These are phyloP conservation scores for Phylloscopus whistleri DNA, from an alignment of 2,113 vertebrate genomes.

Conservation along the genomic window DNA sequence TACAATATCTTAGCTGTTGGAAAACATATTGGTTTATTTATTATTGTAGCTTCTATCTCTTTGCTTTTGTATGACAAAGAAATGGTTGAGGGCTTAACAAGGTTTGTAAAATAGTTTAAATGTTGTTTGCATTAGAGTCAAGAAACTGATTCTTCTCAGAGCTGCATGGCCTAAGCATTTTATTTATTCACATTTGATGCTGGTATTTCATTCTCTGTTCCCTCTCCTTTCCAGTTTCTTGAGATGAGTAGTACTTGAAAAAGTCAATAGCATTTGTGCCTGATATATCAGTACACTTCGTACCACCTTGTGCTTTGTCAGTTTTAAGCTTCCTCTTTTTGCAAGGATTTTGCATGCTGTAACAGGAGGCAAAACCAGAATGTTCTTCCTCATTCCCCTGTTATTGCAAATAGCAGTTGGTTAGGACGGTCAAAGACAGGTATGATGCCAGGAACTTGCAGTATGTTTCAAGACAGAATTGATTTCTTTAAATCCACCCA, in stretches of 20 bases:
- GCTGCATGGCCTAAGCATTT: not conserved
- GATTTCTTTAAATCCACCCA: not conserved
- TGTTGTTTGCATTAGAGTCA: not conserved
- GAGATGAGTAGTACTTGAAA: not conserved
- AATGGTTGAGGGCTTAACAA: not conserved
- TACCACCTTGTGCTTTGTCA: not conserved
- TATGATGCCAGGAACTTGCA: not conserved
- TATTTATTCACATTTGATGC: not conserved
- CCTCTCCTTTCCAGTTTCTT: not conserved
- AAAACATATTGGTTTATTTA: not conserved
- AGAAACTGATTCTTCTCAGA: not conserved
- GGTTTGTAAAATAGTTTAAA: not conserved
- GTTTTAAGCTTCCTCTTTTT: not conserved
- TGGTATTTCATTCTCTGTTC: not conserved
- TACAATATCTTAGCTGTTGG: not conserved
- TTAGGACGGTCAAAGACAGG: not conserved
- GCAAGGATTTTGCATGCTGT: not conserved
- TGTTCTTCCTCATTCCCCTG: not conserved
- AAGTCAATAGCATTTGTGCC: not conserved
- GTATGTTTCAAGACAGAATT: not conserved
- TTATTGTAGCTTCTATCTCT: not conserved
- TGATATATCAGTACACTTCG: not conserved
- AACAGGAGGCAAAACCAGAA: not conserved
- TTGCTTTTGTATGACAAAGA: not conserved
- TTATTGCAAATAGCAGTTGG: not conserved